Base-by-base conservation (phyloP, 2,113 vertebrate genomes). In the Bostrychus sinensis region DNA sequence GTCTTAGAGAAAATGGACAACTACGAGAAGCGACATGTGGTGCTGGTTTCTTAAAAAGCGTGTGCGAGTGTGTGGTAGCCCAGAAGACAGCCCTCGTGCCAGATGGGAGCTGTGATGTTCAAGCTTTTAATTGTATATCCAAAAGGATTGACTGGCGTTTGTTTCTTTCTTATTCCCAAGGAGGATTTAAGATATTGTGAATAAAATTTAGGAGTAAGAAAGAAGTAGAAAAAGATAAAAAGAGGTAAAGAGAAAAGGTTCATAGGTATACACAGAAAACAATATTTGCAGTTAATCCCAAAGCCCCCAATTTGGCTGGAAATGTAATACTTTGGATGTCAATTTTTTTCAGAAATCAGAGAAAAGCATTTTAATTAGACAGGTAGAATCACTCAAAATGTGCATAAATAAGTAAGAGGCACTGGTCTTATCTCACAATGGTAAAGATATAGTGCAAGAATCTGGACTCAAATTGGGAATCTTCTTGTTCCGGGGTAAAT, bases 41-140 rank as follows among this genome's bases (percentile, higher is more conserved):
- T 19, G 0, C 48, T 62, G n/a, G 39, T 81, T 69, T 62, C 65
- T 62, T 67, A 5, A 66, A 48, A 68, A 63, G 56, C 59, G 25
- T 32, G 23, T 36, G 37, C 25, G 38, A 37, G 26, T 75, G 32
- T 42, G 26, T 56, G 12, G 70, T 45, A 11, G 42, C 43, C 13
- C 11, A 46, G 19, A 23, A 23, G 61, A 78, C 70, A 76, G 70
- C 67, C 42, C 42, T 43, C 42, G 39, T 30, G 66, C 70, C 88
- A 87, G 85, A 86, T 85, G 82, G 83, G 36, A 73, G 65, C 76
- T 70, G 66, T 65, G 70, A 66, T 81, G 72, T 72, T 75, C 37
- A 30, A 37, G 73, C 54, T 72, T 86, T 75, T 81, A 82, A 83
- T 79, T 80, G 64, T 80, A 56, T 72, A 72, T 75, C 64, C 62